Evolutionary conservation across 64 coral and sea anemone species (phyloP).

Genomic region (Stichodactyla helianthus): DNA sequence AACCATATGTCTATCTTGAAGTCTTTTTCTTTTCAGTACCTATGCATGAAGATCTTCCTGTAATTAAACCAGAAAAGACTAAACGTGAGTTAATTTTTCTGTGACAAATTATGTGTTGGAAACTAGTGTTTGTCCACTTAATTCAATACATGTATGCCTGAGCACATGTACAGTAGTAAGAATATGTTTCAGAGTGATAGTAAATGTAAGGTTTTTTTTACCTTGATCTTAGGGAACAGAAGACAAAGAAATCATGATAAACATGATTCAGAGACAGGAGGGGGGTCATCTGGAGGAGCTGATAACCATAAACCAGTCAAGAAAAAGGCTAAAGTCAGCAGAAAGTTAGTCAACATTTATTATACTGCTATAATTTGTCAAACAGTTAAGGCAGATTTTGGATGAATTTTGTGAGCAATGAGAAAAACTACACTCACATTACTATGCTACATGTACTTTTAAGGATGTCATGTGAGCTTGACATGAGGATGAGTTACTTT

Average conservation of each 20-base stretch:
- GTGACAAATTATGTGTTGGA: no score
- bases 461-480: no score
- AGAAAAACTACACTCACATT: no score
- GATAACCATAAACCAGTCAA: constrained; percentile 77
- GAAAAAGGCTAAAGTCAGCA: constrained; percentile 89
- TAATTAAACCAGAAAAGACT: constrained; percentile 12
- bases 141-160: no score
- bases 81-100: not conserved
- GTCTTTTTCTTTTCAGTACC: not conserved
- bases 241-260: constrained; percentile 87
- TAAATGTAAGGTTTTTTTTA: not conserved
- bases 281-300: constrained; percentile 35
- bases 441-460: no score
- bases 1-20: not conserved
- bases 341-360: constrained; percentile 59
- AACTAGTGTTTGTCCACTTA: no score
- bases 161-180: no score
- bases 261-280: constrained; percentile 64
- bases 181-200: no score
- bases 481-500: no score
- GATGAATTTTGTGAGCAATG: not conserved
- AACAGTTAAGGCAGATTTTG: no score
- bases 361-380: not conserved
- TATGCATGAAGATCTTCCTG: not conserved
- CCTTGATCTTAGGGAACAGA: constrained; percentile 61